Percentiles rank a stretch among this genome's conserved stretches.
These are phyloP conservation scores for Drosophila borborema DNA, from an alignment of 2,888 invertebrate genomes.

Conservation along the genomic window DNA sequence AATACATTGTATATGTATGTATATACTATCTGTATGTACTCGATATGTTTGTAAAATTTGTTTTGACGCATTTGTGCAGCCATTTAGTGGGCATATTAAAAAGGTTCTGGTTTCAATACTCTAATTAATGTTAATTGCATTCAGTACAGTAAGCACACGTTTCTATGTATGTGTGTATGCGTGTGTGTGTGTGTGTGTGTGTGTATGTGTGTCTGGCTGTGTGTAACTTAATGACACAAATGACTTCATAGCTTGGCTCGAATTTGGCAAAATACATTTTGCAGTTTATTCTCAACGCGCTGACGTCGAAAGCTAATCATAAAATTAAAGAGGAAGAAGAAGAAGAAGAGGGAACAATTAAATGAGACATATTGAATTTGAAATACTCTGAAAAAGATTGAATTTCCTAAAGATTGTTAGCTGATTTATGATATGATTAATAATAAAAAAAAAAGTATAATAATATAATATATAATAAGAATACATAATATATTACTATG, in stretches of 20 bases:
- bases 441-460: background rate
- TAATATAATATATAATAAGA: too few relatives aligned
- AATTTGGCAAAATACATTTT: slow-evolving; percentile 42
- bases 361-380: background rate
- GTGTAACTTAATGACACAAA: slow-evolving; percentile 39
- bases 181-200: slow-evolving; percentile 11
- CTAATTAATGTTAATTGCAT: slow-evolving; percentile 72
- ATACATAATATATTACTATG: too few relatives aligned
- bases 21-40: slow-evolving; percentile 1
- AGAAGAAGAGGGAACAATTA: background rate
- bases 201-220: slow-evolving; percentile 1
- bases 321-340: background rate
- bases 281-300: slow-evolving; percentile 26
- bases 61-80: slow-evolving; percentile 30
- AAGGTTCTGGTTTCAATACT: slow-evolving; percentile 22
- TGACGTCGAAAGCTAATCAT: slow-evolving; percentile 13
- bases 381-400: background rate
- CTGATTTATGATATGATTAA: background rate
- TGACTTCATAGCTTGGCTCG: slow-evolving; percentile 43
- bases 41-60: slow-evolving; percentile 50
- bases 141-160: background rate
- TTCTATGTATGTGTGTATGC: background rate
- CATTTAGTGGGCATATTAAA: slow-evolving; percentile 28
- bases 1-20: background rate
- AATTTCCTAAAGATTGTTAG: too few relatives aligned